Evolutionary conservation across 2,888 invertebrate genomes (phyloP), one percentile per base, ranked within the genome.

Genomic region (Sesia bembeciformis): DNA sequence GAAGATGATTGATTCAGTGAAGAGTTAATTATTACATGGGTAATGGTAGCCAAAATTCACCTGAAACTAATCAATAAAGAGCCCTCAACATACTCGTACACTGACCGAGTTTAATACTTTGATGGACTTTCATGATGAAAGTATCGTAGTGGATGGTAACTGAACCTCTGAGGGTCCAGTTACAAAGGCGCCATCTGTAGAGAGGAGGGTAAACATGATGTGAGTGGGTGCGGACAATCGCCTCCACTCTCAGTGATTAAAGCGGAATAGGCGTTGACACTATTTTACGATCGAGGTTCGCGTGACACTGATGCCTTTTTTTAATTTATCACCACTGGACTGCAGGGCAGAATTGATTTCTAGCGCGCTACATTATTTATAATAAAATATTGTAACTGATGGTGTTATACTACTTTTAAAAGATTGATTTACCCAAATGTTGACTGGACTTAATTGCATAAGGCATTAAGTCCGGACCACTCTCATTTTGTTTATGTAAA

Each of bases 171-270:
- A 68, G 78, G 74, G 79, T 82, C 74, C 74, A 69, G 80, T 83
- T 78, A 82, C 86, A 89, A 87, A 87, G 83, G 84, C 77, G 66
- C 71, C 76, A 55, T 74, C 74, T 76, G 72, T 77, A 65, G 78
- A 85, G 85, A 79, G 84, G 75, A 78, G 72, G 72, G 81, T 76
- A 87, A 86, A 88, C 87, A 86, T 62, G 72, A 70, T 67, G 70
- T 64, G 77, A 83, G 79, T 78, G 81, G 78, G 74, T 66, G 74
- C 79, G 77, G 77, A 83, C 87, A 82, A 84, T 82, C 81, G 78
- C 77, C 76, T 70, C 78, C 81, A 86, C 87, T 88, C 84, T 80
- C 82, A 72, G 84, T 89, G 86, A 89, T 89, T 88, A 89, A 89
- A 86, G 73, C 74, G 77, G 76, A 77, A 86, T 81, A 84, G 84